Evolutionary conservation across 2,113 vertebrate genomes (phyloP), one percentile per base, ranked within the genome.

Genomic region (Laterallus jamaicensis): DNA sequence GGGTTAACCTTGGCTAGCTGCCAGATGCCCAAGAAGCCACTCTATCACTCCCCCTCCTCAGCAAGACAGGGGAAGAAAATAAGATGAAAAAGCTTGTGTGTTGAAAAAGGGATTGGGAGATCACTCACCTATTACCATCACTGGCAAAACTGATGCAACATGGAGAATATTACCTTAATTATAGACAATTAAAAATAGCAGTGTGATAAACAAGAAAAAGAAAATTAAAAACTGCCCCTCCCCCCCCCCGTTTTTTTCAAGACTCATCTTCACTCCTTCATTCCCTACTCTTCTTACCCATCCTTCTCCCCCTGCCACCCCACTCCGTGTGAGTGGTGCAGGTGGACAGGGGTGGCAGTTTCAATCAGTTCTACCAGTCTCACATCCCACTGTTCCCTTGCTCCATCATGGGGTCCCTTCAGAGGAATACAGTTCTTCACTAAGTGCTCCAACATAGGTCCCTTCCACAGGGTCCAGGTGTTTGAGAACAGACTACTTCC

Each of bases 391-490:
- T 35, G 9, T 39, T 40, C 5, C 16, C 14, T 24, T 63, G 24
- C 19, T 85, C 22, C 42, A 90, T 3, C 10, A 37, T 1, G 1
- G 9, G 3, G 21, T 26, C 12, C 10, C 29, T 91, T 47, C 42
- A 44, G 52, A 76, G 31, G 6, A 11, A 32, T 8, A n/a, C 4
- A 42, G 37, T 49, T 19, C 24, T 82, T 54, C 6, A 39, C 5
- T 15, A 58, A 63, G 26, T 63, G 58, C 14, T 85, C 15, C 35
- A 84, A 18, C 13, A 37, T 15, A 9, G 9, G 28, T 60, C 5
- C 9, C 17, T 64, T 59, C n/a, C 21, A 21, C 1, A 2, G 24
- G 1, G 1, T 28, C 15, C 11, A 52, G 54, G 0, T 6, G 32
- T 64, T 37, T 32, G 44, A 54, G 42, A 79, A 42, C 8, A 18